Evolutionary conservation across 2,797 vertebrate species (phyloP).

Genomic region (Anabacerthia variegaticeps): DNA sequence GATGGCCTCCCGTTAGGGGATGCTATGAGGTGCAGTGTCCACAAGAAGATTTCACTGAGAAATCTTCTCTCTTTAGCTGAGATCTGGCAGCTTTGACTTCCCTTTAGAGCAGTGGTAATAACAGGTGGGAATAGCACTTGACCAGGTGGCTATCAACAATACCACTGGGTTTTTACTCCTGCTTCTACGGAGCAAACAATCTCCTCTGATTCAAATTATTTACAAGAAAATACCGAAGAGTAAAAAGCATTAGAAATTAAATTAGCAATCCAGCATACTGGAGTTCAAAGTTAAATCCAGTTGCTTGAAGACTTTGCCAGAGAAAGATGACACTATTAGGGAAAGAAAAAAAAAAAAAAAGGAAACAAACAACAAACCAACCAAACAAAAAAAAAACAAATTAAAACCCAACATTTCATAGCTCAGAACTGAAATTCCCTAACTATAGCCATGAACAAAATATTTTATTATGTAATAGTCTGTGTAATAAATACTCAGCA

Average conservation of each 20-base stretch:
- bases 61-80: background rate
- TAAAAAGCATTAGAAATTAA: background rate
- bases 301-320: background rate
- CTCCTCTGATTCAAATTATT: background rate
- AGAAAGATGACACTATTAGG: background rate
- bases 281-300: background rate
- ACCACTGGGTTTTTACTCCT: background rate
- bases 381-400: too few relatives aligned
- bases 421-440: background rate
- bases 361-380: too few relatives aligned
- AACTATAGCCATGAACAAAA: background rate
- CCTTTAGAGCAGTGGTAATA: background rate
- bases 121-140: background rate
- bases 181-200: background rate
- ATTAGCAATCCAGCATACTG: background rate
- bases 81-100: background rate
- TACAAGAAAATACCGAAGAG: background rate
- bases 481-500: background rate
- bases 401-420: background rate
- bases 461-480: background rate
- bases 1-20: background rate
- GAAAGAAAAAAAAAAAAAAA: too few relatives aligned
- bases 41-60: background rate
- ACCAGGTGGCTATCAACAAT: fast-evolving
- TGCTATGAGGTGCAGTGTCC: background rate